Conservation (phyloP, 2,888 invertebrate species). For the Phyto melanocephala region DNA sequence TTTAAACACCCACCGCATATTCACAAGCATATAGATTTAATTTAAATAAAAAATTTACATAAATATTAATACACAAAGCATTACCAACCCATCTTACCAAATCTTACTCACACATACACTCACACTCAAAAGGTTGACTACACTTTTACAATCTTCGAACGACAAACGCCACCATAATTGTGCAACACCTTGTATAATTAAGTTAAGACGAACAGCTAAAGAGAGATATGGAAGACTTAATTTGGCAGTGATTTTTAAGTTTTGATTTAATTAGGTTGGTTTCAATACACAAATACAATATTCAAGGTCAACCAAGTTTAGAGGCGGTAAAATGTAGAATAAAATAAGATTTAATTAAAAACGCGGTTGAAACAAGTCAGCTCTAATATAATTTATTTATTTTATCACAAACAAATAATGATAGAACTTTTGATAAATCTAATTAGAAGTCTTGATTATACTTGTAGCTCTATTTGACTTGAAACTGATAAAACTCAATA, state of each 20-base stretch:
- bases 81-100: too few species aligned
- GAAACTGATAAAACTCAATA: too few species aligned
- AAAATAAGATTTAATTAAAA: not conserved
- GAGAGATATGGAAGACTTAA: not conserved
- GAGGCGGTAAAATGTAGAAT: not conserved
- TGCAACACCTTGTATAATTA: not conserved
- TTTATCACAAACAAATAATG: too few species aligned
- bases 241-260: not conserved
- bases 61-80: not conserved
- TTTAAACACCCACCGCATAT: not conserved
- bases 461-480: too few species aligned
- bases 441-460: too few species aligned
- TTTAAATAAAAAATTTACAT: conserved; percentile 3
- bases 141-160: not conserved
- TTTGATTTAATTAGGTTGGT: conserved; percentile 1
- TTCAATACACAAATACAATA: conserved; percentile 1
- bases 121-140: not conserved
- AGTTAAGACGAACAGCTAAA: not conserved
- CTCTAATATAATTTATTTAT: not conserved
- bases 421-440: too few species aligned
- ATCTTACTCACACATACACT: too few species aligned
- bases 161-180: not conserved
- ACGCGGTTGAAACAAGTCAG: not conserved
- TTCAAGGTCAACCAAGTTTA: conserved; percentile 17
- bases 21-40: not conserved